phyloP scores from a whole-genome alignment of 2,888 invertebrate genomes.

The Tenthredo distinguenda region DNA sequence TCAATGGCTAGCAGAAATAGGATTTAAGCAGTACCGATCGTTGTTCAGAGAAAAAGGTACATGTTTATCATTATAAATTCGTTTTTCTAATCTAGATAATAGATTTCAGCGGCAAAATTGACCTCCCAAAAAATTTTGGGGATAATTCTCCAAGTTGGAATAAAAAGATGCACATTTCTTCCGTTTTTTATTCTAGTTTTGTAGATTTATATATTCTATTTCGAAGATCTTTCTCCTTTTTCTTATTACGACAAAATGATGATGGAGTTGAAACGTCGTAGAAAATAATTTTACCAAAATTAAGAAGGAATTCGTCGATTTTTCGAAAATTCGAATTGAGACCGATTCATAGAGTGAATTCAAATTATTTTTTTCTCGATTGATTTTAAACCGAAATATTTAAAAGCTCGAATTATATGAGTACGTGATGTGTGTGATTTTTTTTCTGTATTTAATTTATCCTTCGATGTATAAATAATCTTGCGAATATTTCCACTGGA shows the following conservation, averaged over 20 bases:
- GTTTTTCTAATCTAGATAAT: background rate
- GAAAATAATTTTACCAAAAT: background rate
- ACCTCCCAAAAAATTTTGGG: background rate
- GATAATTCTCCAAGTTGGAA: background rate
- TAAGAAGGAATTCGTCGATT: background rate
- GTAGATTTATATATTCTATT: background rate
- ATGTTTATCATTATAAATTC: slow-evolving; percentile 67
- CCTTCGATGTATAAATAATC: background rate
- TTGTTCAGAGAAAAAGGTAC: slow-evolving; percentile 87
- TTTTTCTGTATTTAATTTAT: background rate
- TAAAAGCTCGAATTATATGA: background rate
- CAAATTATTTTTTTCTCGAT: background rate
- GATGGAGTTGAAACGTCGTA: background rate
- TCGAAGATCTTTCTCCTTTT: background rate
- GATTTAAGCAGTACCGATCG: slow-evolving; percentile 85
- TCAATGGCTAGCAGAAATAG: slow-evolving; percentile 88
- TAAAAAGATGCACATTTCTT: background rate
- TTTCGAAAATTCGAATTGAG: background rate
- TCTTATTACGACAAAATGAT: background rate
- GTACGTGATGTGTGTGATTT: background rate
- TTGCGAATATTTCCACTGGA: background rate
- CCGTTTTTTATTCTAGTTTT: background rate
- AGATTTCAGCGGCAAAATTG: background rate
- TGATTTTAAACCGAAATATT: background rate
- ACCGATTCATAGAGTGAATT: background rate